phyloP scores from a whole-genome alignment of 2,888 invertebrate genomes.

The Ormyrus thymus region DNA sequence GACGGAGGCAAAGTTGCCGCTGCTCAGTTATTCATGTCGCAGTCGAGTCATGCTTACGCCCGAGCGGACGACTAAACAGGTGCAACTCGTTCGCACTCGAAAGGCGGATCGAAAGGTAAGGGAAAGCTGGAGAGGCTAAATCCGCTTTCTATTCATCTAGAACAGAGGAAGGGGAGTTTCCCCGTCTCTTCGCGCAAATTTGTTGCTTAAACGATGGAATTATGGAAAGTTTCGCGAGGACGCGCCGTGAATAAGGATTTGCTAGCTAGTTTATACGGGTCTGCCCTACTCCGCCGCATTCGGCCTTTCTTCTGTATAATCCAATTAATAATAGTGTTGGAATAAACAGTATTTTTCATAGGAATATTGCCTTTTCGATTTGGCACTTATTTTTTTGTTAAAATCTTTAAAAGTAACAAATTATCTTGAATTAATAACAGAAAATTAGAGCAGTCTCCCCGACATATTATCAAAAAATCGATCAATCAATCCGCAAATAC shows the following conservation, averaged over 20 bases:
- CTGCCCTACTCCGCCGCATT: background rate
- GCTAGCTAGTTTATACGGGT: constrained; percentile 12
- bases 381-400: too few relatives aligned
- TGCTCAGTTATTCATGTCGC: constrained; percentile 74
- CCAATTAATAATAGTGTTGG: constrained; percentile 17
- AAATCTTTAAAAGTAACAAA: too few relatives aligned
- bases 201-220: constrained; percentile 57
- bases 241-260: constrained; percentile 49
- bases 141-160: constrained; percentile 50
- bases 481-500: constrained; percentile 25
- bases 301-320: constrained; percentile 41
- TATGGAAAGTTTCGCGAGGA: constrained; percentile 53
- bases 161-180: constrained; percentile 15
- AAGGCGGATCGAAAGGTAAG: constrained; percentile 31
- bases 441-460: background rate
- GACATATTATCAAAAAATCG: background rate
- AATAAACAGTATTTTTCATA: too few relatives aligned
- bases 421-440: background rate
- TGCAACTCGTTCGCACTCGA: constrained; percentile 62
- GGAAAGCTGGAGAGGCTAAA: constrained; percentile 52
- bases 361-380: too few relatives aligned
- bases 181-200: constrained; percentile 55
- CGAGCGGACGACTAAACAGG: constrained; percentile 65
- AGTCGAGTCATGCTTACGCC: constrained; percentile 69
- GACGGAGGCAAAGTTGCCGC: constrained; percentile 60